Base-by-base conservation (phyloP, 2,888 invertebrate genomes). In the Hydroisotoma schaefferi region DNA sequence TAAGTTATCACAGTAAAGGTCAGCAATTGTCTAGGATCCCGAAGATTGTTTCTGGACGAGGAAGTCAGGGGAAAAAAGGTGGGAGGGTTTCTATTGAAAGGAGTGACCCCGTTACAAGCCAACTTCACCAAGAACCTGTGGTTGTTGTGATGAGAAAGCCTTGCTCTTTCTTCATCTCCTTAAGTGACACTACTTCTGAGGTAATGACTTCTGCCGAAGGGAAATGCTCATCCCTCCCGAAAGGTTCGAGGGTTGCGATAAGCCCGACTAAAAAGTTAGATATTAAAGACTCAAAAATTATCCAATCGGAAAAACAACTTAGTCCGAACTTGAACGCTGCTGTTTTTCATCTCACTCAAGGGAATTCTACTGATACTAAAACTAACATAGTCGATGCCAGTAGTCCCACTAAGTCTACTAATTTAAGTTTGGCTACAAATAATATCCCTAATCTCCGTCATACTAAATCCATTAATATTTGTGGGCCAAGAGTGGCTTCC, bases 121-220 rank as follows among this genome's bases (percentile, higher is more conserved):
- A 37, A 26, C 33, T 20, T 12, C 33, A n/a, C 6, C 5, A 40
- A 5, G n/a, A 55, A 43, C 28, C 43, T 40, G 55, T 18, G 20
- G 5, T 20, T 5, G 40, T 40, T 40, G 40, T 40, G 40, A 55
- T 66, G 33, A 49, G 65, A 27, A 69, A 69, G 38, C 69, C 72
- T 2, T 68, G 68, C 54, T 67, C 72, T 4, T 72, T 72, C 54
- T 72, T 72, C 57, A 66, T 72, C 51, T 69, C 72, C 12, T 57
- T 68, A 27, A 57, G 55, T 20, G 53, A 53, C 23, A 37, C 10
- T 10, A 15, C 40, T n/a, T 10, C 8, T 33, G 33, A 15, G 23
- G 47, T 20, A 20, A 6, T 46, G 27, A 54, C 15, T 37, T 27
- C 54, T 4, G n/a, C 43, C n/a, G 44, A 38, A 6, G 43, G 18